Conservation (phyloP, 2,888 invertebrate genomes). For the Ommatoiulus sabulosus region DNA sequence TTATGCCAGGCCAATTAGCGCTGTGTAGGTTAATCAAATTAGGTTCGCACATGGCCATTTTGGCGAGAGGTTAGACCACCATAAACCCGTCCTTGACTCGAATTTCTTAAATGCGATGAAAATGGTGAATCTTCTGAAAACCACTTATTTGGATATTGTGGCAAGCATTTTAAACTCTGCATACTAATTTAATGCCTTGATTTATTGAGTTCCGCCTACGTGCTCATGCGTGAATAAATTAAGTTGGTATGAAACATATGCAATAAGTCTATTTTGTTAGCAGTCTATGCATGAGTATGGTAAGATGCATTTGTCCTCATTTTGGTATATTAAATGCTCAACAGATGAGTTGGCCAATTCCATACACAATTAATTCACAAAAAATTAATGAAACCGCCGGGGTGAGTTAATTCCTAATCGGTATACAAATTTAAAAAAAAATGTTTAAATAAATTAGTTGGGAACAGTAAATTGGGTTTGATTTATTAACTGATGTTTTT, state of each 20-base stretch:
- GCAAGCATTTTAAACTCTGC: background rate
- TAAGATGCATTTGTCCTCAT: too few relatives aligned
- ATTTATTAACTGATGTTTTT: too few relatives aligned
- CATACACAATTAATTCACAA: too few relatives aligned
- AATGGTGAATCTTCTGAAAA: background rate
- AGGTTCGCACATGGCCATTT: background rate
- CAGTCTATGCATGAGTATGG: too few relatives aligned
- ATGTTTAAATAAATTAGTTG: too few relatives aligned
- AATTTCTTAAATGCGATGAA: background rate
- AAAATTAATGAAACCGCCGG: background rate
- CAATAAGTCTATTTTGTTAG: background rate
- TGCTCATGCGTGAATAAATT: background rate
- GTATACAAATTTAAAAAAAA: background rate
- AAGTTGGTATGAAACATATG: background rate
- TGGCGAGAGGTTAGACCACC: background rate
- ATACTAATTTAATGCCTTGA: background rate
- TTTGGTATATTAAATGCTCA: too few relatives aligned
- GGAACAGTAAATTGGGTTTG: too few relatives aligned
- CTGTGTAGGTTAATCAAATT: background rate
- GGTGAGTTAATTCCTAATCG: background rate
- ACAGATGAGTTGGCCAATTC: too few relatives aligned
- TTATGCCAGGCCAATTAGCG: too few relatives aligned
- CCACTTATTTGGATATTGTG: background rate
- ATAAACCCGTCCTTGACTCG: background rate
- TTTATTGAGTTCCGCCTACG: slow-evolving; percentile 9